Base-by-base conservation (phyloP, 2,113 vertebrate species). In the Ciconia boyciana region DNA sequence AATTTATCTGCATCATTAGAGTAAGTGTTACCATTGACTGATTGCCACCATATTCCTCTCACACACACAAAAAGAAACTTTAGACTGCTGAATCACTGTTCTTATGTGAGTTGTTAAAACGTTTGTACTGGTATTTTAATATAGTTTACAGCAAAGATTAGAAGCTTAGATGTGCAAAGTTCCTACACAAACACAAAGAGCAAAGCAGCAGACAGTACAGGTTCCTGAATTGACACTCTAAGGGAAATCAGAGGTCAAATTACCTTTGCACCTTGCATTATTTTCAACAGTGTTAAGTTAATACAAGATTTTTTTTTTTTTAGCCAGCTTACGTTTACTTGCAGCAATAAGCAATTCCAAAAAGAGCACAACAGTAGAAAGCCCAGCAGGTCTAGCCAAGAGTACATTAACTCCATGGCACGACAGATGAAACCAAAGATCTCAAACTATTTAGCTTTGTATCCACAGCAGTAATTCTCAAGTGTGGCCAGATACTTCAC, bases 1-100 rank as follows among this genome's bases (percentile, higher is more conserved):
- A 94, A 97, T 97, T 98, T 97, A 96, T 97, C 94, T 94, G 84
- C 92, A 95, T 90, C 95, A 97, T 97, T 96, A 97, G 83, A 95
- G 69, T 49, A 43, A 93, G 70, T 32, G 68, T 72, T 95, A 90
- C 85, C 82, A 94, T 71, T 94, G 95, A 98, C 61, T 87, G 94
- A 97, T 94, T 96, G 94, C 86, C 93, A 96, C 70, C 55, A 55
- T 9, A 55, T 36, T 94, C 85, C 66, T 91, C 70, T 80, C 46
- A 89, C 34, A 79, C 21, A 94, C 55, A 43, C 8, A 93, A 81
- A 92, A 78, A 85, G 72, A 32, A 88, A 74, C 77, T 92, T 84
- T 7, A 32, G 36, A 82, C 91, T 94, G 91, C 64, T 94, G 88
- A 95, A 96, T 95, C 94, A 91, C 84, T 93, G 80, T 80, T 96